Percentiles rank a stretch among this genome's conserved stretches.
These are phyloP conservation scores for Syncerus caffer DNA, from an alignment of 2,797 vertebrate species.

Conservation along the genomic window DNA sequence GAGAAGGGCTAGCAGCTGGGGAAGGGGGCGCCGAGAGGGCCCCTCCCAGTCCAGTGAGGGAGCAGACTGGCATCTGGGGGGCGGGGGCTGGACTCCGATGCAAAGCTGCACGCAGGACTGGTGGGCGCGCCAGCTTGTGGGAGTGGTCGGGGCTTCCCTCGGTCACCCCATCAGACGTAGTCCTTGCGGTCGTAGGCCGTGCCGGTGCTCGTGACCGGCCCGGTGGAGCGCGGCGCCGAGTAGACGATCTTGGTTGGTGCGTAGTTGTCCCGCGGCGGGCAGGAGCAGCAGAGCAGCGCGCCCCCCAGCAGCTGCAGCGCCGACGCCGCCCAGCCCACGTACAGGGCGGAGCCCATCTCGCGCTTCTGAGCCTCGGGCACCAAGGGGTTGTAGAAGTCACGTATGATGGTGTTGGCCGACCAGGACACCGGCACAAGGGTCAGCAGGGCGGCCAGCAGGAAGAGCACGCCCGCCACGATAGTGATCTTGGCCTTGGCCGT, in stretches of 20 bases:
- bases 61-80: not conserved
- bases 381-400: slow-evolving; percentile 93
- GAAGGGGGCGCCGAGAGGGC: not conserved
- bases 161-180: slow-evolving; percentile 85
- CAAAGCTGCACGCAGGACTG: not conserved
- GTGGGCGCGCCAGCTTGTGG: not conserved
- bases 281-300: slow-evolving; percentile 93
- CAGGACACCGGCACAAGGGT: slow-evolving; percentile 93
- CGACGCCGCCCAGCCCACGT: slow-evolving; percentile 92
- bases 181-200: slow-evolving; percentile 92
- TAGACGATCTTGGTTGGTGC: slow-evolving; percentile 88
- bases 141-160: not conserved
- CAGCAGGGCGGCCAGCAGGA: slow-evolving; percentile 91
- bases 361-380: slow-evolving; percentile 88
- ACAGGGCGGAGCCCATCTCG: slow-evolving; percentile 92
- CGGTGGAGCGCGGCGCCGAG: slow-evolving; percentile 87
- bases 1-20: not conserved
- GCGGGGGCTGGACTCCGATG: not conserved
- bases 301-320: slow-evolving; percentile 91
- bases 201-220: slow-evolving; percentile 18
- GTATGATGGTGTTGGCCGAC: slow-evolving; percentile 95
- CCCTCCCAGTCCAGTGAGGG: not conserved
- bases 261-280: slow-evolving; percentile 91
- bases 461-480: slow-evolving; percentile 91
- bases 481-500: slow-evolving; percentile 93